Percentiles rank a stretch among this genome's conserved stretches.
phyloP scores from a whole-genome alignment of 2,888 invertebrate species.

The Theretra japonica region DNA sequence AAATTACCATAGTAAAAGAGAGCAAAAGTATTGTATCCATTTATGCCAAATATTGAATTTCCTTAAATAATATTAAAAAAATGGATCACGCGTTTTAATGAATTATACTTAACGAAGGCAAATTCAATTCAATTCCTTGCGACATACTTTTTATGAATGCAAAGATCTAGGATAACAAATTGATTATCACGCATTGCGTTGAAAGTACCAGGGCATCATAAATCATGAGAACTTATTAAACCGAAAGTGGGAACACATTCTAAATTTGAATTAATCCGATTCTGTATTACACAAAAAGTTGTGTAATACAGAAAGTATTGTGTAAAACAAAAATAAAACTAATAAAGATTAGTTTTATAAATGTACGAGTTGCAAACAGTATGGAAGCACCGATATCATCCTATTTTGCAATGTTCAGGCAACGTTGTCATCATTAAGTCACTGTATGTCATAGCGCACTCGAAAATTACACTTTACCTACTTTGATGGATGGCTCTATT shows the following conservation, averaged over 20 bases:
- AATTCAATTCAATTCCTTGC: too few relatives aligned
- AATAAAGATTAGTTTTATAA: neutral
- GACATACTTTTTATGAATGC: too few relatives aligned
- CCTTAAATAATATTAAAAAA: too few relatives aligned
- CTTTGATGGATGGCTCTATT: constrained; percentile 16
- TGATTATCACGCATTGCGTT: neutral
- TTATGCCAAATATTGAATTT: too few relatives aligned
- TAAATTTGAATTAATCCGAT: neutral
- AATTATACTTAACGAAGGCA: too few relatives aligned
- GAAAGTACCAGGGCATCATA: neutral
- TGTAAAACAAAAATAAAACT: too few relatives aligned
- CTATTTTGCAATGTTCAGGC: constrained; percentile 14
- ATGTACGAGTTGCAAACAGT: neutral
- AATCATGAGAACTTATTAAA: neutral
- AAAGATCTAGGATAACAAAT: too few relatives aligned
- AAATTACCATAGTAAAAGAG: neutral
- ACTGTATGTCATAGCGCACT: constrained; percentile 17
- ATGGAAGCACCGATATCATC: constrained; percentile 13
- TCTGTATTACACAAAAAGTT: neutral
- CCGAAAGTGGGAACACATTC: neutral
- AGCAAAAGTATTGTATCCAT: neutral
- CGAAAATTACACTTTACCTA: constrained; percentile 33
- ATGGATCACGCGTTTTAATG: too few relatives aligned
- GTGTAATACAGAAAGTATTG: too few relatives aligned
- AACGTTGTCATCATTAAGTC: constrained; percentile 20